Evolutionary conservation across 2,797 vertebrate species (phyloP), one percentile per base, ranked within the genome.

Genomic region (Cynodonichthys magdalenae): DNA sequence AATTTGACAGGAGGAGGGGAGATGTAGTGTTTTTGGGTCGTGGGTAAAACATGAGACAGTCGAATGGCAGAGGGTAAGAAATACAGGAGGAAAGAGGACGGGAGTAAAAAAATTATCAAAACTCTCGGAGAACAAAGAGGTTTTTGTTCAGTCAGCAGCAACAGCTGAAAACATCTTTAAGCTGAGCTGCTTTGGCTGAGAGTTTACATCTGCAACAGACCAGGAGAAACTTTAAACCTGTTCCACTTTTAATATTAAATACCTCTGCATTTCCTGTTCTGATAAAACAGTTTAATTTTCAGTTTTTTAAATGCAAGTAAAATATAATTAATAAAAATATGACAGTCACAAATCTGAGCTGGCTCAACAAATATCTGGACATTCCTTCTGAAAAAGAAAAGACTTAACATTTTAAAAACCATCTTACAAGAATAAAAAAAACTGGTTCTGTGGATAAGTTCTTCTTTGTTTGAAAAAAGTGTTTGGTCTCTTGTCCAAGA

Each of bases 151-250:
- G 71, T 56, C 75, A 80, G 82, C 78, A 90, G 85, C 83, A 88
- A 93, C 93, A 94, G 92, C 92, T 93, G 91, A 92, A 88, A 87
- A 90, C 89, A 91, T 91, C 87, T 84, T 89, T 81, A 79, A 86
- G 77, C 75, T 82, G 74, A 70, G 59, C 48, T 18, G 49, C 61
- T 51, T 60, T 72, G 67, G 56, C 61, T 73, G 36, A 61, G 28
- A 39, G 46, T 71, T 55, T 75, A 55, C 55, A 57, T 56, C 19
- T 19, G 58, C 58, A 4, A 6, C 10, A 18, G 48, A 20, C 12
- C 19, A 44, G 4, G 11, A 51, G n/a, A 18, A 71, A 42, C n/a
- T 6, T 36, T 29, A 53, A 66, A 63, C 34, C n/a, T 52, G 24
- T 9, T 27, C 10, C n/a, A 29, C 20, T 19, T 47, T 51, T n/a